Percentiles rank a stretch among this genome's conserved stretches.
Evolutionary conservation across 2,797 vertebrate species (phyloP).

Genomic region (Parotocinclus haroldoi): DNA sequence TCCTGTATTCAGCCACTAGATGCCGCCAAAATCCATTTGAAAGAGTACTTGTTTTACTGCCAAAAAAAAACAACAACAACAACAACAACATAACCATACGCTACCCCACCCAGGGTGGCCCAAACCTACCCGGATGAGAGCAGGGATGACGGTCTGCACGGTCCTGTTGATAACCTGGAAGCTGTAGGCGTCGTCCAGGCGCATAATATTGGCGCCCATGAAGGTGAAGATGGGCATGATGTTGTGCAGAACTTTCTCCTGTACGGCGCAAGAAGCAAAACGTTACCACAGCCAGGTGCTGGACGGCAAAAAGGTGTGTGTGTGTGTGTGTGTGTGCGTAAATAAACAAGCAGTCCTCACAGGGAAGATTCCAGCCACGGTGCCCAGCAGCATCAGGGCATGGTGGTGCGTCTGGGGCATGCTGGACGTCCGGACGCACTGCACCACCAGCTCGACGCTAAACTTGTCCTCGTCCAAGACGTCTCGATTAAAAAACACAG

Average conservation of each 20-base stretch:
- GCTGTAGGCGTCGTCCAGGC: constrained; percentile 91
- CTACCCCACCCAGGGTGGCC: neutral
- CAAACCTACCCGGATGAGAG: constrained; percentile 82
- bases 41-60: too few relatives aligned
- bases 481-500: constrained; percentile 59
- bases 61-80: too few relatives aligned
- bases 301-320: neutral
- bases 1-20: too few relatives aligned
- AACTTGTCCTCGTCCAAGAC: constrained; percentile 89
- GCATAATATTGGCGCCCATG: constrained; percentile 93
- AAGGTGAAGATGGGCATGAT: constrained; percentile 99
- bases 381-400: constrained; percentile 84
- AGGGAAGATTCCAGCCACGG: constrained; percentile 86
- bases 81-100: too few relatives aligned
- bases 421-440: constrained; percentile 84
- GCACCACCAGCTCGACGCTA: constrained; percentile 92
- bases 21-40: too few relatives aligned
- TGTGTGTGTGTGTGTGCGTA: neutral
- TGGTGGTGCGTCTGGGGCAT: constrained; percentile 96
- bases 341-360: constrained; percentile 68
- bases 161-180: constrained; percentile 95
- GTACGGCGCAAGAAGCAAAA: constrained; percentile 23
- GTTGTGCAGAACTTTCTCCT: constrained; percentile 97
- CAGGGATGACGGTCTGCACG: constrained; percentile 89
- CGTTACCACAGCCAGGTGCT: neutral